phyloP scores from a whole-genome alignment of 2,797 vertebrate species.

The Tapirus indicus region DNA sequence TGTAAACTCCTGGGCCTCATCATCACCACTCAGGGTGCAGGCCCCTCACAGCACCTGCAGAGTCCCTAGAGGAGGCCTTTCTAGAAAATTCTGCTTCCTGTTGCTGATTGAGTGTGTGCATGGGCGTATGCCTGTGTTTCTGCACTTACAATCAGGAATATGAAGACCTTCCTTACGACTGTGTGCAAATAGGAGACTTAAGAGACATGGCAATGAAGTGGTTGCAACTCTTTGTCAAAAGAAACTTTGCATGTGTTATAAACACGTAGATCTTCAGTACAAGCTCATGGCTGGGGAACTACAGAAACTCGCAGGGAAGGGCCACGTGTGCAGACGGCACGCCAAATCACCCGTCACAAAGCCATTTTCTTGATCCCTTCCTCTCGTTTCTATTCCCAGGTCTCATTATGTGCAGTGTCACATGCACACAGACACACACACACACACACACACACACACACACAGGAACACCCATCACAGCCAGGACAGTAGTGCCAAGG shows the following conservation, averaged over 20 bases:
- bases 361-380: not conserved
- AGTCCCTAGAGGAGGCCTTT: not conserved
- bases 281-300: not conserved
- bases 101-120: not conserved
- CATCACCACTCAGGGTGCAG: not conserved
- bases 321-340: not conserved
- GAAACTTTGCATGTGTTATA: fast-evolving
- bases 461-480: not conserved
- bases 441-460: not conserved
- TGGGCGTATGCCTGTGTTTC: not conserved
- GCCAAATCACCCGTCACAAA: not conserved
- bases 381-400: not conserved
- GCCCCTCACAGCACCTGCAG: not conserved
- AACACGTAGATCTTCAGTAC: not conserved
- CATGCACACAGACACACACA: not conserved
- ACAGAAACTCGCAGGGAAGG: not conserved
- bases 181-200: not conserved
- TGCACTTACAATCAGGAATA: not conserved
- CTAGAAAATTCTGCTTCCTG: slow-evolving; percentile 7
- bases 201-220: not conserved
- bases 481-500: slow-evolving; percentile 16
- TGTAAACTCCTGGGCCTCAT: not conserved
- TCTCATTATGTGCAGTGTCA: not conserved
- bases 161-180: not conserved
- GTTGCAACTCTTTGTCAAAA: not conserved